Conservation (phyloP, 2,113 vertebrate genomes). For the Brachypteracias leptosomus region DNA sequence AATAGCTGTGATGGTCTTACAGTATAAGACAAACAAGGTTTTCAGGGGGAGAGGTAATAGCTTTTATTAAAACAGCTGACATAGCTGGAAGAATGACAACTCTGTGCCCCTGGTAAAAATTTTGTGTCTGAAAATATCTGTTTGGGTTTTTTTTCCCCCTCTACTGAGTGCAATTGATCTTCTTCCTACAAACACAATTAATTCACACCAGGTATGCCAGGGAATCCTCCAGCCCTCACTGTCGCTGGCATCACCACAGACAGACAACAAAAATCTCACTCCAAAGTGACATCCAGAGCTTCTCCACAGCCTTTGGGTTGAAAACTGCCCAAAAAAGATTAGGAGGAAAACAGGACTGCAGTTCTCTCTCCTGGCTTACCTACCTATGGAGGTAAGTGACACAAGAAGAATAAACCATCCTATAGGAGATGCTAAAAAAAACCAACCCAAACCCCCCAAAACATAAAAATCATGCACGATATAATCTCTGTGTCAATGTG, state of each 20-base stretch:
- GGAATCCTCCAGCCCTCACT: background rate
- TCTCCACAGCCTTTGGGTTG: background rate
- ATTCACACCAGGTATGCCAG: background rate
- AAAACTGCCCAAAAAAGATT: background rate
- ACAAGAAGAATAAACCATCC: background rate
- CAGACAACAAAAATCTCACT: background rate
- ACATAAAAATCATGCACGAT: accelerated
- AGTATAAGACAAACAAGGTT: background rate
- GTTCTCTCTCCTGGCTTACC: background rate
- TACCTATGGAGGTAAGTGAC: background rate
- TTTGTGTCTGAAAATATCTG: background rate
- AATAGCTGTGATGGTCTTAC: background rate
- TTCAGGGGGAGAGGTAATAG: background rate
- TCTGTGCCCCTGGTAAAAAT: background rate
- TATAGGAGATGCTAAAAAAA: background rate
- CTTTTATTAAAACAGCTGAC: background rate
- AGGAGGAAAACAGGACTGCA: background rate
- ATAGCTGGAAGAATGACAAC: background rate
- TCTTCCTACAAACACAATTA: background rate
- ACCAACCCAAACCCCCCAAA: accelerated
- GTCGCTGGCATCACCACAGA: background rate
- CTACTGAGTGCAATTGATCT: background rate
- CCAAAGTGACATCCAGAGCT: background rate
- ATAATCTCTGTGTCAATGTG: background rate
- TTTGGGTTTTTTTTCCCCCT: background rate